These are phyloP conservation scores for Nemopilema nomurai DNA, from an alignment of 30 jellyfish, hydroid and myxozoan species.

Conservation along the genomic window DNA sequence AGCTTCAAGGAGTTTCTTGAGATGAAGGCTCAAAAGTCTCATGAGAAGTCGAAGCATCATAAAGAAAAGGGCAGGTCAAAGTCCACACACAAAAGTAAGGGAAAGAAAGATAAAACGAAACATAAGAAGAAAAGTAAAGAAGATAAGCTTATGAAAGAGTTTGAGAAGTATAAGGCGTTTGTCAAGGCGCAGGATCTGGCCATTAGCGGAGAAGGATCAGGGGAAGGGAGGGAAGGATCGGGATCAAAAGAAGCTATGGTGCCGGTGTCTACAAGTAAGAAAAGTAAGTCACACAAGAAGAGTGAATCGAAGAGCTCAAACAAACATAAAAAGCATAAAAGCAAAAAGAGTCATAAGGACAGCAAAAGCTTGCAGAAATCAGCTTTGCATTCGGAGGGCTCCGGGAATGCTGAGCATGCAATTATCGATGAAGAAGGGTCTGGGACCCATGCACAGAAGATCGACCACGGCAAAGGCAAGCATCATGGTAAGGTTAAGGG, in stretches of 20 bases:
- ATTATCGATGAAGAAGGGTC: conserved; percentile 16
- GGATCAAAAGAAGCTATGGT: conserved; percentile 9
- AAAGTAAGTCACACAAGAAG: conserved; percentile 9
- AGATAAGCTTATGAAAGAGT: conserved; percentile 45
- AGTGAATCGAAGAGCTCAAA: conserved; percentile 5
- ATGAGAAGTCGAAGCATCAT: not conserved
- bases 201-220: conserved; percentile 47
- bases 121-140: conserved; percentile 5
- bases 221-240: conserved; percentile 16
- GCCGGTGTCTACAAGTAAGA: conserved; percentile 10
- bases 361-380: not conserved
- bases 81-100: not conserved
- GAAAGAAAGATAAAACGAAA: not conserved
- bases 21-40: not conserved
- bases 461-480: conserved; percentile 3
- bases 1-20: not conserved
- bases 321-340: conserved; percentile 18
- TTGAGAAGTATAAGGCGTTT: conserved; percentile 48
- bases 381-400: not conserved
- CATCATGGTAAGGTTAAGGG: not conserved
- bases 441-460: conserved; percentile 5
- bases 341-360: conserved; percentile 5
- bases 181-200: conserved; percentile 42
- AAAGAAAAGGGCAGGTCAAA: conserved; percentile 2
- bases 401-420: not conserved